Percentiles rank a stretch among this genome's conserved stretches.
Conservation (phyloP, 2,888 invertebrate genomes). For the Cabera pusaria region DNA sequence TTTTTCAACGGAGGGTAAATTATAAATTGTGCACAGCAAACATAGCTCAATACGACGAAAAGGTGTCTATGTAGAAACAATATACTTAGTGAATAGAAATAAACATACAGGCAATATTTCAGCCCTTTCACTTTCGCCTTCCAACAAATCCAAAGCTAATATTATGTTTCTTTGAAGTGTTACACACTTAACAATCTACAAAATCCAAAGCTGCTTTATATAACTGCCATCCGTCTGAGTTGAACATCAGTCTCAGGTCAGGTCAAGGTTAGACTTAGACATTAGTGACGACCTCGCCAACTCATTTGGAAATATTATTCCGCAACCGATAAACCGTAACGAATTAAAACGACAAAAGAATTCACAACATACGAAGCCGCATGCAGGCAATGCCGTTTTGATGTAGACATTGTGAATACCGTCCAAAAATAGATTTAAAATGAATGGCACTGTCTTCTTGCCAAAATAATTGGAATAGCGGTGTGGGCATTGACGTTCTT, state of each 20-base stretch:
- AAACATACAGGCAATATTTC: too few species aligned
- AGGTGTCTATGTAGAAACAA: too few species aligned
- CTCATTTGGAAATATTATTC: conserved; percentile 2
- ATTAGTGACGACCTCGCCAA: conserved; percentile 1
- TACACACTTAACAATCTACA: too few species aligned
- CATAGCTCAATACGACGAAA: too few species aligned
- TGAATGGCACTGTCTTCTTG: conserved; percentile 71
- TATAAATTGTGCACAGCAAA: too few species aligned
- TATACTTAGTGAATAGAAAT: too few species aligned
- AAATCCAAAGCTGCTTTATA: neutral
- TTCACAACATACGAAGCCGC: conserved; percentile 35
- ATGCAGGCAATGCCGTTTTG: conserved; percentile 47
- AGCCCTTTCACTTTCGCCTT: too few species aligned
- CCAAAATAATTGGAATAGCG: conserved; percentile 78
- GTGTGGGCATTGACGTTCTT: conserved; percentile 55
- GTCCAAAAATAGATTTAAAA: conserved; percentile 73
- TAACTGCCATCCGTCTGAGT: conserved; percentile 1
- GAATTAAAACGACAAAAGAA: conserved; percentile 13
- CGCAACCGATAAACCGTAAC: neutral
- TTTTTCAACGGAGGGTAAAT: too few species aligned
- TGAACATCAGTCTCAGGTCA: conserved; percentile 1
- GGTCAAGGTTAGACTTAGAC: conserved; percentile 9
- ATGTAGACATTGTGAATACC: conserved; percentile 58
- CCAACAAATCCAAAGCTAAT: too few species aligned
- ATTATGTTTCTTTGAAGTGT: too few species aligned